These are phyloP conservation scores for Holcopasites calliopsidis DNA, from an alignment of 1,140 invertebrate genomes.

Conservation along the genomic window DNA sequence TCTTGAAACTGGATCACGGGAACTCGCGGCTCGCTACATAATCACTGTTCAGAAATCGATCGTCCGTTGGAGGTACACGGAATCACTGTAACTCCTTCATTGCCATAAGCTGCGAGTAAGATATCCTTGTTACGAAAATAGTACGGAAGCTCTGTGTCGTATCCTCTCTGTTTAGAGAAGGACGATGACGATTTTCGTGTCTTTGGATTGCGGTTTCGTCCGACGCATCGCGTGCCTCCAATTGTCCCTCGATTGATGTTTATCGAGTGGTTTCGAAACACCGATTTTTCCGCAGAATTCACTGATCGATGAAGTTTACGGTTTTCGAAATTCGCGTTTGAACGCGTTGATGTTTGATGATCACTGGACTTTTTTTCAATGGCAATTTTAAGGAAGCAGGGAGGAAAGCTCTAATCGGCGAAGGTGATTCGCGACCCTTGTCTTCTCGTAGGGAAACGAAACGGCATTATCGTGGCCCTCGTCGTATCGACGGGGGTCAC, in stretches of 20 bases:
- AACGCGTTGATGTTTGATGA: neutral
- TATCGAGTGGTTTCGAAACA: neutral
- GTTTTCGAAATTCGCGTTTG: no score
- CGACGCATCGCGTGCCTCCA: neutral
- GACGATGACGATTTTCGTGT: neutral
- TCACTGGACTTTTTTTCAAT: constrained; percentile 11
- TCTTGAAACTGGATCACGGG: neutral
- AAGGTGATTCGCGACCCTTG: constrained; percentile 11
- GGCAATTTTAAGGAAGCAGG: neutral
- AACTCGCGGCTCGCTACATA: constrained; percentile 40
- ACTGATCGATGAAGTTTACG: neutral
- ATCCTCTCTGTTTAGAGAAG: no score
- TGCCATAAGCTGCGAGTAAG: neutral
- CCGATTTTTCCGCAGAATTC: neutral
- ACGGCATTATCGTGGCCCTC: constrained; percentile 47
- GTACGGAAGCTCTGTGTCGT: no score
- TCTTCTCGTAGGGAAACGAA: constrained; percentile 41
- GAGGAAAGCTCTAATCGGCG: neutral
- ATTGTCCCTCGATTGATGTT: neutral
- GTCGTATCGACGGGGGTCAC: constrained; percentile 41
- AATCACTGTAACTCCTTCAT: neutral
- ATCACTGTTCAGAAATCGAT: neutral
- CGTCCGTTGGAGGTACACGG: neutral
- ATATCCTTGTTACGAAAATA: neutral
- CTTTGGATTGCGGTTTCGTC: neutral